phyloP scores from a whole-genome alignment of 2,888 invertebrate genomes.

The Pyralis farinalis region DNA sequence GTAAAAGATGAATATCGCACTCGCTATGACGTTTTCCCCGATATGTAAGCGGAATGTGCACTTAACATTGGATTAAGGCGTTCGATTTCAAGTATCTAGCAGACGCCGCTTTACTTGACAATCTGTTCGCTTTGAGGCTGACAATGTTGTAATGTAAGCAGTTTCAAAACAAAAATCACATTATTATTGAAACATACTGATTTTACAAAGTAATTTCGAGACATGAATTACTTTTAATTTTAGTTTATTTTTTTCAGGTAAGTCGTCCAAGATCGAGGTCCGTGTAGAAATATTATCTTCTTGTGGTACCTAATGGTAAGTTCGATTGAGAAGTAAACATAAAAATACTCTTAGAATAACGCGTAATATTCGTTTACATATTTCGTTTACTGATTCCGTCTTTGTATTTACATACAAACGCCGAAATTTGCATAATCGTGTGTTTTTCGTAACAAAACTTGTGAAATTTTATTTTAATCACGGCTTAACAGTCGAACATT shows the following conservation, averaged over 20 bases:
- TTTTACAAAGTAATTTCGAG: conserved; percentile 9
- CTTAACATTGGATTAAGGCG: no score
- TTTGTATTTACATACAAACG: conserved; percentile 28
- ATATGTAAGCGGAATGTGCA: no score
- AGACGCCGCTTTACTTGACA: conserved; percentile 3
- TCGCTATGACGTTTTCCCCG: no score
- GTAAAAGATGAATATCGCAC: no score
- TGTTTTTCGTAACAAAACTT: conserved; percentile 32
- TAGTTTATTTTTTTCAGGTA: conserved; percentile 42
- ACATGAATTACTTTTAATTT: conserved; percentile 34
- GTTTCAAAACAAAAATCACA: no score
- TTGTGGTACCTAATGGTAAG: conserved; percentile 4
- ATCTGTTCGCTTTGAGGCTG: not conserved
- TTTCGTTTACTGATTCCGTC: conserved; percentile 22
- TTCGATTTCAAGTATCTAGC: no score
- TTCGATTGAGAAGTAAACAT: conserved; percentile 4
- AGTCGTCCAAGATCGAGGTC: conserved; percentile 18
- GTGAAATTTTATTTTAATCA: conserved; percentile 28
- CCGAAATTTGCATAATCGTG: conserved; percentile 34
- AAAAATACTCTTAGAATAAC: no score
- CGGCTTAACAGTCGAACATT: conserved; percentile 27
- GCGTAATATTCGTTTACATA: conserved; percentile 11
- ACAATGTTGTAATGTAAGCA: not conserved
- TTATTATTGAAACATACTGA: no score
- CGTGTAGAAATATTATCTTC: not conserved